A percentile compares a stretch with the other conserved stretches of the same genome.
Conservation (phyloP, 2,797 vertebrate genomes). For the Gymnocypris eckloni region DNA sequence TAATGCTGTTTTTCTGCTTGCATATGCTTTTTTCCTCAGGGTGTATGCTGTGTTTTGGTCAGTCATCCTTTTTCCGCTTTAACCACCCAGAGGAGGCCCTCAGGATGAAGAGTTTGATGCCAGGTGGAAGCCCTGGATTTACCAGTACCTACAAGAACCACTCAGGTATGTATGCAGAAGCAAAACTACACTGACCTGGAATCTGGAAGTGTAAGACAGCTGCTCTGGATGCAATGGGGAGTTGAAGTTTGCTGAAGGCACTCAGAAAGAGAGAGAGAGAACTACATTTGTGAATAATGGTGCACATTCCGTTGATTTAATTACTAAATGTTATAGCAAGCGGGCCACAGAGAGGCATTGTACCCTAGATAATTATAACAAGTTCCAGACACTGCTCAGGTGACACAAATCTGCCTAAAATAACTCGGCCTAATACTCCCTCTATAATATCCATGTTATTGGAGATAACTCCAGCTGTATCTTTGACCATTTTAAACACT, state of each 20-base stretch:
- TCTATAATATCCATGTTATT: conserved; percentile 45
- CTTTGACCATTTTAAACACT: conserved; percentile 38
- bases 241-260: not conserved
- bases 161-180: conserved; percentile 44
- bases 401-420: conserved; percentile 44
- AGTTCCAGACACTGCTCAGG: conserved; percentile 32
- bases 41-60: conserved; percentile 97
- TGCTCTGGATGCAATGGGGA: not conserved
- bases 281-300: conserved; percentile 10
- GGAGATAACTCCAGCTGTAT: conserved; percentile 14
- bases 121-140: conserved; percentile 73
- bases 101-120: conserved; percentile 96
- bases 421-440: conserved; percentile 28
- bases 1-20: not conserved
- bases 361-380: conserved; percentile 49
- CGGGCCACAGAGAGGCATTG: conserved; percentile 20
- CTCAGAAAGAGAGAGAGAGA: not conserved
- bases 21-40: conserved; percentile 75
- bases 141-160: conserved; percentile 59
- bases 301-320: conserved; percentile 4
- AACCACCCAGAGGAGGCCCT: conserved; percentile 96
- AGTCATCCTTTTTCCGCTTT: conserved; percentile 94
- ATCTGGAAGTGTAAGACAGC: not conserved
- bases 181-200: not conserved
- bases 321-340: conserved; percentile 9